These are phyloP conservation scores for Rhabdophis nuchalis DNA, from an alignment of 2,797 vertebrate species.

Conservation along the genomic window DNA sequence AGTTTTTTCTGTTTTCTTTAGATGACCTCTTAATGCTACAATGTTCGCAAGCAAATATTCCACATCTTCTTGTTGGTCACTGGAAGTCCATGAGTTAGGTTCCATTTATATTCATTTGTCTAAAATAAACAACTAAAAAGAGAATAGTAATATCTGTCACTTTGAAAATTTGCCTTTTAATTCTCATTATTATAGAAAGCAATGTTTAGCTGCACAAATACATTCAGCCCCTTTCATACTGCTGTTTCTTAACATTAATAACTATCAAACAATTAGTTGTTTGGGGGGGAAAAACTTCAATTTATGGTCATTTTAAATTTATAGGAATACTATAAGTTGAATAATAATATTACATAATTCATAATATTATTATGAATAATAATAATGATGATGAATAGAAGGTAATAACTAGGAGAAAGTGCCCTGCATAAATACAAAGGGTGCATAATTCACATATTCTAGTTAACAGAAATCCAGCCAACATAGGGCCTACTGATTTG, in stretches of 20 bases:
- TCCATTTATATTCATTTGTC: slow-evolving; percentile 44
- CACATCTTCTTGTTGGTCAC: slow-evolving; percentile 49
- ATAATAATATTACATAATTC: too few species aligned
- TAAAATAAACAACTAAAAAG: slow-evolving; percentile 17
- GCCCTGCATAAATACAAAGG: background rate
- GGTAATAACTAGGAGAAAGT: background rate
- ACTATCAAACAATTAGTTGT: background rate
- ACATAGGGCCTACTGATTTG: background rate
- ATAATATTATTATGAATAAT: too few species aligned
- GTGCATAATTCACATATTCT: background rate
- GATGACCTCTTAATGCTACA: slow-evolving; percentile 67
- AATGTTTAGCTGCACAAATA: background rate
- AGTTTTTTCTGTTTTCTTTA: slow-evolving; percentile 72
- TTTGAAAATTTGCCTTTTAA: background rate
- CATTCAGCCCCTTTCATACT: background rate
- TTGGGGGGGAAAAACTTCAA: background rate
- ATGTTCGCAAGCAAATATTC: slow-evolving; percentile 69
- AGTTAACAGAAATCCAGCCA: background rate
- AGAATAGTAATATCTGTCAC: background rate
- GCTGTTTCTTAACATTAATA: background rate
- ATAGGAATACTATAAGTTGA: background rate
- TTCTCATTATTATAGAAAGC: background rate
- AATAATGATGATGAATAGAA: background rate
- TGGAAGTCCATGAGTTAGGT: slow-evolving; percentile 29
- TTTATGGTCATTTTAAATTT: background rate